phyloP scores from a whole-genome alignment of 2,888 invertebrate species.

The Graphium colonna region DNA sequence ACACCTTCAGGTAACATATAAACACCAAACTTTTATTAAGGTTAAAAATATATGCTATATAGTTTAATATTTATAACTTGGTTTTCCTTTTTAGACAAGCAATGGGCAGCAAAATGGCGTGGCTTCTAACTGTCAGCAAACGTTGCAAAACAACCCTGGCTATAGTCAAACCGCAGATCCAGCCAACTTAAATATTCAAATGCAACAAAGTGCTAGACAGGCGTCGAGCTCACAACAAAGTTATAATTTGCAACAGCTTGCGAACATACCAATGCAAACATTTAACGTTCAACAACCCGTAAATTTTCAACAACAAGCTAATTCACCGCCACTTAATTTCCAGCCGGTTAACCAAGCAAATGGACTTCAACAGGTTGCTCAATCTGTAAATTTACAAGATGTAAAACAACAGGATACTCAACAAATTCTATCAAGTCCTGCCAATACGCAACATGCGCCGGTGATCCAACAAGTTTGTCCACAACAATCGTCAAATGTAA shows the following conservation, averaged over 20 bases:
- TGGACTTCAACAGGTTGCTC: slow-evolving; percentile 14
- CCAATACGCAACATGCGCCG: slow-evolving; percentile 25
- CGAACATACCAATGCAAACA: slow-evolving; percentile 16
- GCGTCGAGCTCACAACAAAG: slow-evolving; percentile 8
- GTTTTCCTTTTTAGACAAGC: slow-evolving; percentile 35
- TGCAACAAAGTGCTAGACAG: slow-evolving; percentile 7
- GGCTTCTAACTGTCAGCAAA: slow-evolving; percentile 27
- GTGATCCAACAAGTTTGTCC: slow-evolving; percentile 11
- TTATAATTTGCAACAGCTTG: slow-evolving; percentile 19
- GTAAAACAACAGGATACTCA: slow-evolving; percentile 15
- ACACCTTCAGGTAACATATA: slow-evolving; percentile 32
- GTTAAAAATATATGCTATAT: slow-evolving; percentile 5
- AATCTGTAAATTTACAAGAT: slow-evolving; percentile 11
- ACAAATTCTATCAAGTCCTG: slow-evolving; percentile 18
- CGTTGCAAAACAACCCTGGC: slow-evolving; percentile 10
- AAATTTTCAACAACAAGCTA: slow-evolving; percentile 24
- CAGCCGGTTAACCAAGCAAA: slow-evolving; percentile 11
- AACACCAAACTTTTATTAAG: background rate
- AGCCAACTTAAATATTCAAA: slow-evolving; percentile 27
- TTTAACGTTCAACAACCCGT: slow-evolving; percentile 15
- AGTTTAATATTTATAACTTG: background rate
- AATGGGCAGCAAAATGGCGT: slow-evolving; percentile 37
- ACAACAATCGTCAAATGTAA: slow-evolving; percentile 23
- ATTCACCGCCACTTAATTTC: slow-evolving; percentile 8
- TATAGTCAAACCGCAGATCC: slow-evolving; percentile 14